These are phyloP conservation scores for Pteronotus mesoamericanus DNA, from an alignment of 2,797 vertebrate genomes.

Conservation along the genomic window DNA sequence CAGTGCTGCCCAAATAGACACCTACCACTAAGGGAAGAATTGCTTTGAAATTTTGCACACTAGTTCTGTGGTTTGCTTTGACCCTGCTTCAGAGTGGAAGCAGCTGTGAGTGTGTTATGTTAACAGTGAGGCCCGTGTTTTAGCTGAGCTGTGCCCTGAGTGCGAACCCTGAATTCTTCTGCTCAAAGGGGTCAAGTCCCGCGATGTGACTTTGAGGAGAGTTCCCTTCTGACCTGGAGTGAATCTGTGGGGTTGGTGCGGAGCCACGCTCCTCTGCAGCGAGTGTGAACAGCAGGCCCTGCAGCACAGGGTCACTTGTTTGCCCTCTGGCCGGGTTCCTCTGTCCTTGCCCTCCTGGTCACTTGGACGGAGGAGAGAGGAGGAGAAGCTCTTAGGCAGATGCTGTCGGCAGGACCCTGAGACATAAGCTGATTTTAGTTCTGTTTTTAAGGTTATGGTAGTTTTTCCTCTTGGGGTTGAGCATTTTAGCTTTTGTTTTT, in stretches of 20 bases:
- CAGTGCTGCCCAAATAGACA: not conserved
- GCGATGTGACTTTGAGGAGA: not conserved
- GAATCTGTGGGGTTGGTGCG: not conserved
- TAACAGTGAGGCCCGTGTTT: not conserved
- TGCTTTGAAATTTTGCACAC: not conserved
- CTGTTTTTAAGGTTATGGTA: not conserved
- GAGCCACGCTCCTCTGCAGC: not conserved
- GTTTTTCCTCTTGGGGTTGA: conserved; percentile 18
- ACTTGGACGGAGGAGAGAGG: not conserved
- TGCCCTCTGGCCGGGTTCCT: not conserved
- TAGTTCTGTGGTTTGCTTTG: not conserved
- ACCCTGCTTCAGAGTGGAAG: not conserved
- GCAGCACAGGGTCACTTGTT: not conserved
- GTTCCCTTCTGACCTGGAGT: not conserved
- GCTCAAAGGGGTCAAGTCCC: not conserved
- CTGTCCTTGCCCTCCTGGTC: not conserved
- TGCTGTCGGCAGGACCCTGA: not conserved
- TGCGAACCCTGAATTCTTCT: not conserved
- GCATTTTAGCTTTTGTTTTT: conserved; percentile 54
- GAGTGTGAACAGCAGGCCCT: fast-evolving
- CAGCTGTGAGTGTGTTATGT: not conserved
- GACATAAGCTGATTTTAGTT: not conserved
- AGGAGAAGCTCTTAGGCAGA: not conserved
- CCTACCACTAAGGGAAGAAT: not conserved
- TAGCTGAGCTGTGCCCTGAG: not conserved